Evolutionary conservation across 2,113 vertebrate genomes (phyloP).

Genomic region (Etheostoma spectabile): DNA sequence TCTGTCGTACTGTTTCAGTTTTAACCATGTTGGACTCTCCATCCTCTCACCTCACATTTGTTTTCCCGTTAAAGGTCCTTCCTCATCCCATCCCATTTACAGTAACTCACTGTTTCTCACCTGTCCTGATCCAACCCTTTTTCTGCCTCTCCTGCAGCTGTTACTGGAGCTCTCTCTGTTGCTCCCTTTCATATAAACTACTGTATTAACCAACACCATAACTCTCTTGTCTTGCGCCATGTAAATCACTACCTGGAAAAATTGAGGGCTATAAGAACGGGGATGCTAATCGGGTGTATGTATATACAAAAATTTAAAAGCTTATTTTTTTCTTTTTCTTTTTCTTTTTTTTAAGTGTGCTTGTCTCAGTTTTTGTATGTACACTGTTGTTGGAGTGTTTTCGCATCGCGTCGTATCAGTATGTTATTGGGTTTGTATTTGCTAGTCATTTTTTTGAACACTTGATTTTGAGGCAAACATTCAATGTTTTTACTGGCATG

Average conservation of each 20-base stretch:
- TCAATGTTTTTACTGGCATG: conserved; percentile 75
- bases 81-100: conserved; percentile 18
- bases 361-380: conserved; percentile 74
- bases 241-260: conserved; percentile 58
- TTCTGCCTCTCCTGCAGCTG: conserved; percentile 19
- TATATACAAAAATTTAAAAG: conserved; percentile 61
- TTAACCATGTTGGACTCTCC: conserved; percentile 53
- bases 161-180: conserved; percentile 23
- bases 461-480: conserved; percentile 60
- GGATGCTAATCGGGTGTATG: conserved; percentile 59
- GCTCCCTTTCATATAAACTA: conserved; percentile 65
- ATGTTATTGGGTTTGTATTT: conserved; percentile 73
- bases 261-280: conserved; percentile 61
- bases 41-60: conserved; percentile 32
- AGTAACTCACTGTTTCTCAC: background rate
- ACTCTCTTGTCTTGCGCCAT: conserved; percentile 68
- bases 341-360: conserved; percentile 28
- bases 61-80: conserved; percentile 22
- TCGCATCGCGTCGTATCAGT: conserved; percentile 72
- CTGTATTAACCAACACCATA: conserved; percentile 77
- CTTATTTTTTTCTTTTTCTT: conserved; percentile 33
- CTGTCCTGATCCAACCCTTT: conserved; percentile 6
- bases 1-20: conserved; percentile 56
- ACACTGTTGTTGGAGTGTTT: conserved; percentile 67
- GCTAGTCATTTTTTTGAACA: conserved; percentile 52